Percentiles rank a stretch among this genome's conserved stretches.
These are phyloP conservation scores for Acanthisitta chloris DNA, from an alignment of 2,113 vertebrate species.

Conservation along the genomic window DNA sequence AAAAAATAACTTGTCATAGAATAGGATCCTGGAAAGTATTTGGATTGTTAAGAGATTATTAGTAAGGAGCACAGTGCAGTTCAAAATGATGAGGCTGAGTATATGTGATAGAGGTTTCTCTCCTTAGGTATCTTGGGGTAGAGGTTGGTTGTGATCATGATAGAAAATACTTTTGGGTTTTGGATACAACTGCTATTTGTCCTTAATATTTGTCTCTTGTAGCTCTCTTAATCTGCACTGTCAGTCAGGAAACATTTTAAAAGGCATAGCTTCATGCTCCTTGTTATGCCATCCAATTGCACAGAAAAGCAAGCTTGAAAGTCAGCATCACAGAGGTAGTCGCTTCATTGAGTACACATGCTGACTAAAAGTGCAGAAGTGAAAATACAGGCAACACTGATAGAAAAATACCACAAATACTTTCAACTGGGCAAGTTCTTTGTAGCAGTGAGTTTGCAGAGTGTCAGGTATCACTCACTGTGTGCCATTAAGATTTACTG, in stretches of 20 bases:
- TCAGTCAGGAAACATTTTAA: constrained; percentile 56
- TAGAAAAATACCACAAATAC: not conserved
- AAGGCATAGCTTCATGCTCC: constrained; percentile 55
- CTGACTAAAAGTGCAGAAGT: not conserved
- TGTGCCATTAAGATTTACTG: not conserved
- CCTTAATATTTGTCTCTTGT: constrained; percentile 41
- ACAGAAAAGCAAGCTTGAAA: not conserved
- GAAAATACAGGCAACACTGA: not conserved
- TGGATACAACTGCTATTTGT: constrained; percentile 48
- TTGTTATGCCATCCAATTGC: constrained; percentile 20
- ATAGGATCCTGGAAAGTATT: not conserved
- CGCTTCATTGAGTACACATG: not conserved
- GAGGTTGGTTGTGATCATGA: not conserved
- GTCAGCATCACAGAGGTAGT: not conserved
- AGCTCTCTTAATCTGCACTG: constrained; percentile 35
- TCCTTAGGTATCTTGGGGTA: not conserved
- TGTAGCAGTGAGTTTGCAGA: not conserved
- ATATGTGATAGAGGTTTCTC: not conserved
- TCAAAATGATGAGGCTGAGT: constrained; percentile 3
- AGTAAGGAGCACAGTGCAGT: constrained; percentile 4
- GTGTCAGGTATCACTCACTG: not conserved
- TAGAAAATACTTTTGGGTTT: constrained; percentile 40
- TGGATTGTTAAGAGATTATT: constrained; percentile 38
- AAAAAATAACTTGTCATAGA: not conserved
- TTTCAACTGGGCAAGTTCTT: not conserved